Conservation (phyloP, 2,888 invertebrate genomes). For the Pandemis corylana region DNA sequence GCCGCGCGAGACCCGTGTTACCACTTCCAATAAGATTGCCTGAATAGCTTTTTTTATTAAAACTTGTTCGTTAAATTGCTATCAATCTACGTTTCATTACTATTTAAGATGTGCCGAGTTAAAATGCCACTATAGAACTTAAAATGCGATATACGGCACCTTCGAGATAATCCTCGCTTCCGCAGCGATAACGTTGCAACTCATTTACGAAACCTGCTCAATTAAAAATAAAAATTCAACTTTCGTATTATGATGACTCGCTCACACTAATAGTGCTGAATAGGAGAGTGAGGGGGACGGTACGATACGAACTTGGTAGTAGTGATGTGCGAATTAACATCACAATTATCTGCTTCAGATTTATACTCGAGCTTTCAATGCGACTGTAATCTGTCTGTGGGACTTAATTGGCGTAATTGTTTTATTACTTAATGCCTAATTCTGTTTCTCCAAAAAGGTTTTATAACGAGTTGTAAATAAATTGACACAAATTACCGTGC, state of each 20-base stretch:
- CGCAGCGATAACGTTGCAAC: background rate
- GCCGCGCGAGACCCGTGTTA: constrained; percentile 62
- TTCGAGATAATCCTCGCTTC: background rate
- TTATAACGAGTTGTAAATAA: background rate
- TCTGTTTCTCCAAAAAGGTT: background rate
- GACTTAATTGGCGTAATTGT: background rate
- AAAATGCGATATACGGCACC: constrained; percentile 8
- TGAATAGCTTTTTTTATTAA: constrained; percentile 29
- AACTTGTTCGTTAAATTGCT: constrained; percentile 31
- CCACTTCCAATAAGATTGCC: constrained; percentile 37
- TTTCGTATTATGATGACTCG: background rate
- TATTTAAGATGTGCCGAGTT: constrained; percentile 8
- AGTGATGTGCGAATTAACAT: background rate
- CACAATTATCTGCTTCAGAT: background rate
- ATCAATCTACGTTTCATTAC: constrained; percentile 27
- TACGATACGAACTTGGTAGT: too few relatives aligned
- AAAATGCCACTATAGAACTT: constrained; percentile 14
- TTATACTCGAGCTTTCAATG: background rate
- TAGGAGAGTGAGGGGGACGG: too few relatives aligned
- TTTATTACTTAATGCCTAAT: background rate
- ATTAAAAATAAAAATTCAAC: background rate
- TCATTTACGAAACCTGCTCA: background rate
- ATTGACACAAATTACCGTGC: background rate
- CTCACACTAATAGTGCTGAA: too few relatives aligned
- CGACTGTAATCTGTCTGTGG: background rate